Conservation (phyloP, 2,888 invertebrate genomes). For the Agrochola lota region DNA sequence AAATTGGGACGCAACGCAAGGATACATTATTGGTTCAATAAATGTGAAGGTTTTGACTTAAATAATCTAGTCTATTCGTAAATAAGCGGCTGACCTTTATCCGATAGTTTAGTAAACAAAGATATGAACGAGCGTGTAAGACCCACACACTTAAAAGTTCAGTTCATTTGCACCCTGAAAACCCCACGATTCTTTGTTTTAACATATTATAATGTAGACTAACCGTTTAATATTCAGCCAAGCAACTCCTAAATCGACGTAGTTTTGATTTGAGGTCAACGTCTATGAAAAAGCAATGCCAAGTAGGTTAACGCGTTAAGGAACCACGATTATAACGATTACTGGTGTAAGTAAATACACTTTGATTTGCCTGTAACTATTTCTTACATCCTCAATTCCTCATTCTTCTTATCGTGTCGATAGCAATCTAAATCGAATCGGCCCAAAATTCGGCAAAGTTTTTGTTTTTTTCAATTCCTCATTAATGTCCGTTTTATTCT, state of each 20-base stretch:
- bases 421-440: no score
- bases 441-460: no score
- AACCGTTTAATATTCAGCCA: constrained; percentile 10
- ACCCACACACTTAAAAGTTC: background rate
- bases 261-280: constrained; percentile 61
- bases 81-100: constrained; percentile 39
- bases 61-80: constrained; percentile 33
- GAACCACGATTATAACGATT: constrained; percentile 49
- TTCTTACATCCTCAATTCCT: constrained; percentile 15
- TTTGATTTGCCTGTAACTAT: constrained; percentile 45
- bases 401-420: no score
- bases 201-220: background rate
- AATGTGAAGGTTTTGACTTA: constrained; percentile 44
- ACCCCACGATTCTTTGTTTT: constrained; percentile 1
- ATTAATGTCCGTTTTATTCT: background rate
- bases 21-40: constrained; percentile 38
- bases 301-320: constrained; percentile 64
- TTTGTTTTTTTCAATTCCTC: no score
- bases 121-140: constrained; percentile 23
- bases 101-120: constrained; percentile 44
- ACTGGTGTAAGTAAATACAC: constrained; percentile 51
- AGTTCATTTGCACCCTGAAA: constrained; percentile 5
- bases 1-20: constrained; percentile 45
- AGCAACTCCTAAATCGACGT: constrained; percentile 36
- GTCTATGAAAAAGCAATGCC: constrained; percentile 60